Conservation (phyloP, 2,797 vertebrate genomes). For the Craterocephalus amniculus region DNA sequence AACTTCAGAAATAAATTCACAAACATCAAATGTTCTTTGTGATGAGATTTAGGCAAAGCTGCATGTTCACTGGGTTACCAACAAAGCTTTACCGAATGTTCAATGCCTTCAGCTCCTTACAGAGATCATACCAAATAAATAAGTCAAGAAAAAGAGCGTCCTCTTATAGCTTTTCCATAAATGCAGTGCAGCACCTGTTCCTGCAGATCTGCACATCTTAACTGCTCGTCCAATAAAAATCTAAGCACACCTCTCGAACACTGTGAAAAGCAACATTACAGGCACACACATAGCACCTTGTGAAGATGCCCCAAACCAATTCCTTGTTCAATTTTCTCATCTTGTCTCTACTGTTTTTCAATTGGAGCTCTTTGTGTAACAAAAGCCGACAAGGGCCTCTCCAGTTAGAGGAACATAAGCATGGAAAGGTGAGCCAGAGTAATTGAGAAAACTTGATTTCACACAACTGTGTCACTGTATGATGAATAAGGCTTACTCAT, state of each 20-base stretch:
- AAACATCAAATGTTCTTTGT: constrained; percentile 32
- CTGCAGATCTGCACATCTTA: constrained; percentile 23
- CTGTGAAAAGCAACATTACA: constrained; percentile 48
- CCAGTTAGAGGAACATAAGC: constrained; percentile 51
- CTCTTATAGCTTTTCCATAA: constrained; percentile 37
- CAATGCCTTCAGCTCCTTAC: constrained; percentile 57
- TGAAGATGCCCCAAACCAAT: constrained; percentile 60
- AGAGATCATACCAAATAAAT: constrained; percentile 63
- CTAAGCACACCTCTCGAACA: constrained; percentile 47
- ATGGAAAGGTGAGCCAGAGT: constrained; percentile 37
- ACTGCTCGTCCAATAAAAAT: constrained; percentile 42
- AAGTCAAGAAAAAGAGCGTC: constrained; percentile 50
- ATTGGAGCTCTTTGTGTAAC: constrained; percentile 60
- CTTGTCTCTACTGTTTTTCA: constrained; percentile 67
- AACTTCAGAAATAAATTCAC: not conserved
- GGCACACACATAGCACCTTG: constrained; percentile 48
- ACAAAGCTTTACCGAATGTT: constrained; percentile 67
- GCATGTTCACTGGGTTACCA: constrained; percentile 69
- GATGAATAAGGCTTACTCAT: constrained; percentile 50
- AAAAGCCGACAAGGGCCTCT: constrained; percentile 49
- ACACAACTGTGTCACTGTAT: constrained; percentile 43
- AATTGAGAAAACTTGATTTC: constrained; percentile 67
- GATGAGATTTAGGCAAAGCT: constrained; percentile 69
- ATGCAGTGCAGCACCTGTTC: constrained; percentile 28
- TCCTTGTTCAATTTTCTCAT: constrained; percentile 76